Base-by-base conservation (phyloP, 2,113 vertebrate genomes). In the Stigmatopora nigra region DNA sequence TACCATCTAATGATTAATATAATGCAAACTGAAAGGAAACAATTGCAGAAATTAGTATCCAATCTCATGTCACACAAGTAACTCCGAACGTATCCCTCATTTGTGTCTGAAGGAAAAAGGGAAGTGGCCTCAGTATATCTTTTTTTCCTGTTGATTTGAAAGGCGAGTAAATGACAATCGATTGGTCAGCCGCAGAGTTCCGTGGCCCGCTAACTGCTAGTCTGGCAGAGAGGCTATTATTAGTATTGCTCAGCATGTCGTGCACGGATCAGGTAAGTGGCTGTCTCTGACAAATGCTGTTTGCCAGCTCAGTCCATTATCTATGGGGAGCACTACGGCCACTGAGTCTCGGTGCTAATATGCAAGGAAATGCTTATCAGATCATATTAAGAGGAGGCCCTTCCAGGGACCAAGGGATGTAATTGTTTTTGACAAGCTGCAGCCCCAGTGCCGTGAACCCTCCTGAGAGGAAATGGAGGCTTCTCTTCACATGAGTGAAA, bases 341-440 rank as follows among this genome's bases (percentile, higher is more conserved):
- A 70, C 82, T 82, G 84, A 76, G 84, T 82, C 78, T 78, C 81
- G 14, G 77, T 73, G 86, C 88, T 89, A 90, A 91, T 87, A 86
- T 82, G 85, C 87, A 86, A 81, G 82, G 85, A 87, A 87, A 91
- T 90, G 88, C 89, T 89, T 90, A 90, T 91, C 89, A 87, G 88
- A 84, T 88, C 80, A 87, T 86, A 91, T 91, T 90, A 91, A 88
- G 88, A 89, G 82, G 73, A 83, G 69, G 82, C 78, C 76, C 75
- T 82, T 78, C 80, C 61, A 73, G 83, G 84, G 70, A 85, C 80
- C 63, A 56, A 55, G 62, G 74, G 77, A 88, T 84, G 82, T 89
- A 89, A 90, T 90, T 87, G 87, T 87, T 90, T 87, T 85, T 91
- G 89, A 91, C 89, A 91, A 82, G 82, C 81, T 69, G 20, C 77